phyloP scores from a whole-genome alignment of 1,140 invertebrate genomes.

The Papilio polyxenes region DNA sequence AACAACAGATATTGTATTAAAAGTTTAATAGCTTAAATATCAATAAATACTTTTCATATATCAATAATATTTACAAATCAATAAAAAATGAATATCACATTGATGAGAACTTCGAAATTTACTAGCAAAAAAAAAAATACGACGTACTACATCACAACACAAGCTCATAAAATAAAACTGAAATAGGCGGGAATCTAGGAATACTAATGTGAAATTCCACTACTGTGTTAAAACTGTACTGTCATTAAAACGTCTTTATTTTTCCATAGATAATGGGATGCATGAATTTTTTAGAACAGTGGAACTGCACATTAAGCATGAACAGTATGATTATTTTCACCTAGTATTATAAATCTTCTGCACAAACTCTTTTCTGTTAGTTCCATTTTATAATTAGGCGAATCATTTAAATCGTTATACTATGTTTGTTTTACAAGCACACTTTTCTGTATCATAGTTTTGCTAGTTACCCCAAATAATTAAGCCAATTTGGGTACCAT shows the following conservation, averaged over 20 bases:
- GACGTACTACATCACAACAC: too few relatives aligned
- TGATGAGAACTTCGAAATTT: background rate
- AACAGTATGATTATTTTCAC: background rate
- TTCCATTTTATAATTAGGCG: too few relatives aligned
- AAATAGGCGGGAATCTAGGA: background rate
- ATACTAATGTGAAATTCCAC: background rate
- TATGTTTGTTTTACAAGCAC: too few relatives aligned
- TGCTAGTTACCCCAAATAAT: too few relatives aligned
- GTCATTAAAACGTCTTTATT: background rate
- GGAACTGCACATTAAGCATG: background rate
- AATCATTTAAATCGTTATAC: too few relatives aligned
- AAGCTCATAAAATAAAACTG: background rate
- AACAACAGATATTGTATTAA: background rate
- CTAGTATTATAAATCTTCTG: too few relatives aligned
- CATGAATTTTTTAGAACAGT: too few relatives aligned
- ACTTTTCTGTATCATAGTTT: too few relatives aligned
- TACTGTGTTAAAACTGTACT: background rate
- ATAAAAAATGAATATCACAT: constrained; percentile 6
- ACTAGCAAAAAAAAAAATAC: background rate
- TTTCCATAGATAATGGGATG: background rate
- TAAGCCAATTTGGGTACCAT: too few relatives aligned
- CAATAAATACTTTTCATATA: background rate
- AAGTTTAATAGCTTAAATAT: background rate
- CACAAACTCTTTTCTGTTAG: too few relatives aligned
- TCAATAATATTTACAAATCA: background rate